Conservation (phyloP, 37 sponge, comb jelly and placozoan species). For the Cliona cf. orientalis region DNA sequence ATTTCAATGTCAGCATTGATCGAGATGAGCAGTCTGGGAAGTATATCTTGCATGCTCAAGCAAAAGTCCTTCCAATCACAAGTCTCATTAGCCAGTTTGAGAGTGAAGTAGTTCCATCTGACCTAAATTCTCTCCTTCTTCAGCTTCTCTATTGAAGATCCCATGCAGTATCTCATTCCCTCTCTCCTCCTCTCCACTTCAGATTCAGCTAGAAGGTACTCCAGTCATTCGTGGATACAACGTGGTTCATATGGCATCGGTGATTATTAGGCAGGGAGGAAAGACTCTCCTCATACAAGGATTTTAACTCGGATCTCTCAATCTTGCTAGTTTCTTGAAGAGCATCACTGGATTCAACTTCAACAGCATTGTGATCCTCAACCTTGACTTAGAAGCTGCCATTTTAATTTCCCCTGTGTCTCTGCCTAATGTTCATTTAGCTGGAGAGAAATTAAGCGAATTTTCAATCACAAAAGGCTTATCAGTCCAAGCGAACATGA, state of each 20-base stretch:
- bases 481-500: not conserved
- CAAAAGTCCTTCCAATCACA: not conserved
- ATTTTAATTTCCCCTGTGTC: conserved; percentile 11
- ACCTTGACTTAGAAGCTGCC: conserved; percentile 10
- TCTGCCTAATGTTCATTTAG: not conserved
- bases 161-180: not conserved
- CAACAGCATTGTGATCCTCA: not conserved
- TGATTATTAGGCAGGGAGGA: not conserved
- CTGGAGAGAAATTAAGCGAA: not conserved
- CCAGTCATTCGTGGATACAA: conserved; percentile 17
- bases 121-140: not conserved
- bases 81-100: not conserved
- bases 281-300: not conserved
- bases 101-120: not conserved
- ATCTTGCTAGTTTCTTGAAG: not conserved
- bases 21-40: no score
- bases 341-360: not conserved
- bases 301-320: conserved; percentile 8
- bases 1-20: not conserved
- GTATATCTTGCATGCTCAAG: not conserved
- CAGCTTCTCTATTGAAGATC: not conserved
- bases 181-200: not conserved
- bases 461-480: not conserved
- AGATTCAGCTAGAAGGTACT: not conserved
- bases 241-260: not conserved